Conservation (phyloP, 2,888 invertebrate species). For the Camptogramma bilineatum region DNA sequence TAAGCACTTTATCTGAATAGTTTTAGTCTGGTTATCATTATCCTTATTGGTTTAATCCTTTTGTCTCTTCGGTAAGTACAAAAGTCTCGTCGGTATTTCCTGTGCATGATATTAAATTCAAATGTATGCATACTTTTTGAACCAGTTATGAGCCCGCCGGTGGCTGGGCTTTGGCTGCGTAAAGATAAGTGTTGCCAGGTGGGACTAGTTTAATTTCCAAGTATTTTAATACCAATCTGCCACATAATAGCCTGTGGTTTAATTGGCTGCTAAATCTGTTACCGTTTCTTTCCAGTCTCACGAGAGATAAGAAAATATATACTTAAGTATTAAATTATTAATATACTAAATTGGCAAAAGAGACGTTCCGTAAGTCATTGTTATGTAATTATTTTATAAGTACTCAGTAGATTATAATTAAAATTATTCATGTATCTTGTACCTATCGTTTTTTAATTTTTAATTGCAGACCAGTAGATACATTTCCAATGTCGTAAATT, state of each 20-base stretch:
- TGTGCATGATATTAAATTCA: slow-evolving; percentile 79
- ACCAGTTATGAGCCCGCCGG: slow-evolving; percentile 56
- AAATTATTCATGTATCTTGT: too few relatives aligned
- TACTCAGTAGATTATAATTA: too few relatives aligned
- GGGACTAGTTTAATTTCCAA: neutral
- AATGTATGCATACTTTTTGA: slow-evolving; percentile 82
- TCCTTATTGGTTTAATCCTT: slow-evolving; percentile 35
- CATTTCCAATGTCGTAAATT: too few relatives aligned
- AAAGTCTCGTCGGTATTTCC: slow-evolving; percentile 75
- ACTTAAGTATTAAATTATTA: too few relatives aligned
- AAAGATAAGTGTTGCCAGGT: slow-evolving; percentile 46
- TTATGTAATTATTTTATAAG: too few relatives aligned
- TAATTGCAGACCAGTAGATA: too few relatives aligned
- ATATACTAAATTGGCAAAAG: too few relatives aligned
- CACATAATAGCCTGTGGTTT: too few relatives aligned
- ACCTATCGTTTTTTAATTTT: too few relatives aligned
- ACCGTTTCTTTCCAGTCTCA: too few relatives aligned
- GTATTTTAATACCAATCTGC: neutral
- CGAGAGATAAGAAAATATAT: too few relatives aligned
- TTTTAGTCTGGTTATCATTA: slow-evolving; percentile 4
- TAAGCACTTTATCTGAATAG: neutral
- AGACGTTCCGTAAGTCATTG: too few relatives aligned
- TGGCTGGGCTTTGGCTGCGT: slow-evolving; percentile 38
- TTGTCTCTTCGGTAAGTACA: slow-evolving; percentile 56
- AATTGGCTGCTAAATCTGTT: neutral